Percentiles rank a stretch among this genome's conserved stretches.
Evolutionary conservation across 2,888 invertebrate genomes (phyloP).

Genomic region (Drosophila seclusa): DNA sequence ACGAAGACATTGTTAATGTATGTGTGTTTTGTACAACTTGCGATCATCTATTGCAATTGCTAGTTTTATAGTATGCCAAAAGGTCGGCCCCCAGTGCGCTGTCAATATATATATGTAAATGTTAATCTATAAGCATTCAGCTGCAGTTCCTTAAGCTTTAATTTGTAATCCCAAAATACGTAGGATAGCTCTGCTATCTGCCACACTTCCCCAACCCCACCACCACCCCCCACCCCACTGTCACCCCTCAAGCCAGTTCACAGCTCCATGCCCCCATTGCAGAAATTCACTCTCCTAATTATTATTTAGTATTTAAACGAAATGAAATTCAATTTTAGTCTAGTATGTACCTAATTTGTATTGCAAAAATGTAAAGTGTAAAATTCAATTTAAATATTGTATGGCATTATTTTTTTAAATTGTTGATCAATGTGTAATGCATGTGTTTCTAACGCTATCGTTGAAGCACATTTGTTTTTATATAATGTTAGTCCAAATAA

Average conservation of each 20-base stretch:
- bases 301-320: conserved; percentile 75
- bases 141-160: conserved; percentile 29
- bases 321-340: conserved; percentile 51
- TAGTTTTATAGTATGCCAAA: conserved; percentile 77
- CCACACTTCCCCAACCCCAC: neutral
- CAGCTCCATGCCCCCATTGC: conserved; percentile 19
- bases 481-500: conserved; percentile 72
- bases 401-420: conserved; percentile 53
- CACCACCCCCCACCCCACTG: neutral
- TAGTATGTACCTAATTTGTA: conserved; percentile 52
- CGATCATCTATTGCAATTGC: conserved; percentile 57
- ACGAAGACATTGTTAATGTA: conserved; percentile 38
- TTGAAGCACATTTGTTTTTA: conserved; percentile 69
- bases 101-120: conserved; percentile 41
- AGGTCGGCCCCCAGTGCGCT: conserved; percentile 52
- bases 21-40: conserved; percentile 29
- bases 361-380: conserved; percentile 35
- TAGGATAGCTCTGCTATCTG: neutral
- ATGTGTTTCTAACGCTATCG: conserved; percentile 54
- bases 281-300: conserved; percentile 75
- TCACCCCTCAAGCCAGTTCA: neutral
- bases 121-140: conserved; percentile 46
- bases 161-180: neutral
- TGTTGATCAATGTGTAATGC: conserved; percentile 76
- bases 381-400: conserved; percentile 44